Conservation (phyloP, 2,113 vertebrate species). For the Regulus satrapa region DNA sequence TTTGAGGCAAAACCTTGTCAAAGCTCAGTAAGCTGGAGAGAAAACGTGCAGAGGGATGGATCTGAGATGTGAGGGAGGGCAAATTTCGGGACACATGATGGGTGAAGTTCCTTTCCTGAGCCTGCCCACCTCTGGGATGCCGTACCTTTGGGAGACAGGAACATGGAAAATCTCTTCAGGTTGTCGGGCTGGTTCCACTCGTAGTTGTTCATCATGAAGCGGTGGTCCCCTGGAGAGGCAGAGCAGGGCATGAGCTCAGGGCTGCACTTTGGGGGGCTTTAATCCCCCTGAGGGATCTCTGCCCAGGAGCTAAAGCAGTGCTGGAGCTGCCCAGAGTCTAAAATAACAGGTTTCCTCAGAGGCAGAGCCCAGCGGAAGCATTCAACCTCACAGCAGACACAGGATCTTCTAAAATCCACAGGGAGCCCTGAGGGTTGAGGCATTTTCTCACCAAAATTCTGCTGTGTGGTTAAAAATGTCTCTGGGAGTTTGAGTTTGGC, state of each 20-base stretch:
- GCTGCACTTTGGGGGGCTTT: neutral
- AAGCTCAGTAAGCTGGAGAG: neutral
- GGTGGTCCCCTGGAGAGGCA: constrained; percentile 66
- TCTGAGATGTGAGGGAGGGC: neutral
- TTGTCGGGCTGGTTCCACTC: constrained; percentile 75
- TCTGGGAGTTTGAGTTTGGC: neutral
- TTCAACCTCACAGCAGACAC: fast-evolving
- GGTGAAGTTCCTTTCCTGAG: neutral
- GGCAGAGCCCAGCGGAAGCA: neutral
- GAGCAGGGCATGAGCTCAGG: neutral
- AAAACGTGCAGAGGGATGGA: neutral
- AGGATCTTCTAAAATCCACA: neutral
- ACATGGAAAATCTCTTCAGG: constrained; percentile 79
- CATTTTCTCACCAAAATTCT: neutral
- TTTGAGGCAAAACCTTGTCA: neutral
- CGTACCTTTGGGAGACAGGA: constrained; percentile 76
- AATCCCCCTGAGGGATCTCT: neutral
- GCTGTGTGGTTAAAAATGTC: neutral
- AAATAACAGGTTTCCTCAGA: neutral
- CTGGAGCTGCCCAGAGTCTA: neutral
- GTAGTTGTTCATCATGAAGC: constrained; percentile 70
- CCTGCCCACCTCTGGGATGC: neutral
- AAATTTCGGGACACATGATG: neutral
- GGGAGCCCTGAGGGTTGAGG: neutral
- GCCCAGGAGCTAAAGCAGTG: neutral